Conservation (phyloP, 2,113 vertebrate species). For the Atractosteus spatula region DNA sequence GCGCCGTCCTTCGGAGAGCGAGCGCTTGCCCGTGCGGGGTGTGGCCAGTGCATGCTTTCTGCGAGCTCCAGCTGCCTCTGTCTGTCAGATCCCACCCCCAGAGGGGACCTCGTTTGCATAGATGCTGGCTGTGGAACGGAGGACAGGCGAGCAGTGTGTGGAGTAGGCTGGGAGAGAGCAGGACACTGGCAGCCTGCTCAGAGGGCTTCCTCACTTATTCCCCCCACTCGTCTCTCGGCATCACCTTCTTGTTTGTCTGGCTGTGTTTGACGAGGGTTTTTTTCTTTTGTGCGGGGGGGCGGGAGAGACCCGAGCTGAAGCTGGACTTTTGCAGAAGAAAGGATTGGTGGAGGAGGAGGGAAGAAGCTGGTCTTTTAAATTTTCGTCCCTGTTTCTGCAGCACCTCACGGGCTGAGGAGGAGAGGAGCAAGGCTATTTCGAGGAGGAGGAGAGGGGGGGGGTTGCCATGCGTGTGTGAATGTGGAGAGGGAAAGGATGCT, state of each 20-base stretch:
- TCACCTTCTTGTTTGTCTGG: constrained; percentile 7
- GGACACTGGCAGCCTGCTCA: constrained; percentile 43
- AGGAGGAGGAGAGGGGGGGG: neutral
- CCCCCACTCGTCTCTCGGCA: constrained; percentile 12
- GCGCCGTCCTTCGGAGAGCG: neutral
- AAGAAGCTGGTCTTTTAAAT: neutral
- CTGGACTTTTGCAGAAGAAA: constrained; percentile 11
- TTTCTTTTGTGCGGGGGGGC: constrained; percentile 40
- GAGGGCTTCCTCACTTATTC: constrained; percentile 12
- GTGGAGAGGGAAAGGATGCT: constrained; percentile 55
- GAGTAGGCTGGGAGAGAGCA: constrained; percentile 30
- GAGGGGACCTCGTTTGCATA: constrained; percentile 20
- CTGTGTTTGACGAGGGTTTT: constrained; percentile 41
- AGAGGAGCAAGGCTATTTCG: constrained; percentile 25
- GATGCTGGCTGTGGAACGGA: neutral
- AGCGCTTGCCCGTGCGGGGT: constrained; percentile 26
- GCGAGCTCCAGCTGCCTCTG: constrained; percentile 48
- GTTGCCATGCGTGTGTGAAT: constrained; percentile 17
- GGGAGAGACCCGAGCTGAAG: neutral
- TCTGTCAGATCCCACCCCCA: constrained; percentile 45
- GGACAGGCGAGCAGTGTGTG: constrained; percentile 27
- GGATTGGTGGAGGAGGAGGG: constrained; percentile 2
- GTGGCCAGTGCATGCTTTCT: constrained; percentile 32
- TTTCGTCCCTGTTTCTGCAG: neutral
- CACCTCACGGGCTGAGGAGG: constrained; percentile 3